phyloP scores from a whole-genome alignment of 2,113 vertebrate genomes.

The Corythaeola cristata region DNA sequence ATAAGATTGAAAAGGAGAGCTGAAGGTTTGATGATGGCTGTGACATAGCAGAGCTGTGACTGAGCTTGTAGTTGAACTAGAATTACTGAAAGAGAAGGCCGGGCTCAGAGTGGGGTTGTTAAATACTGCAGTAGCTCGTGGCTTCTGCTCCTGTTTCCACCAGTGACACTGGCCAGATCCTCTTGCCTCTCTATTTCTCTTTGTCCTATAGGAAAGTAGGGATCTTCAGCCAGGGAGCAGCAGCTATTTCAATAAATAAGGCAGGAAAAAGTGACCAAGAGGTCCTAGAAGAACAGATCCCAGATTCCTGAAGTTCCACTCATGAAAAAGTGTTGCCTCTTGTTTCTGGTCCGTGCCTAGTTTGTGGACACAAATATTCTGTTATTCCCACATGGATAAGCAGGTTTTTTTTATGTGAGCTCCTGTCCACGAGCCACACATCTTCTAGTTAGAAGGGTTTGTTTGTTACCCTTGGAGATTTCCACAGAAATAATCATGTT shows the following conservation, averaged over 20 bases:
- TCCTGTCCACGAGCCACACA: neutral
- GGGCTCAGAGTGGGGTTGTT: neutral
- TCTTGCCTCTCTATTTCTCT: neutral
- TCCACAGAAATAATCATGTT: neutral
- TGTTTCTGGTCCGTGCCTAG: neutral
- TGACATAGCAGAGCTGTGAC: neutral
- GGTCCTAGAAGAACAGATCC: neutral
- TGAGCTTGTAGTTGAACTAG: neutral
- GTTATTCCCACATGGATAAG: neutral
- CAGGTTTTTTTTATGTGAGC: neutral
- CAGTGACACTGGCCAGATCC: neutral
- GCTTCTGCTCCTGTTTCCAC: neutral
- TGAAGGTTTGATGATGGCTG: neutral
- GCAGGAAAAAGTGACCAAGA: neutral
- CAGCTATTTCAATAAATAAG: neutral
- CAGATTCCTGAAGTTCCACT: neutral
- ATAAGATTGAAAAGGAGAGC: neutral
- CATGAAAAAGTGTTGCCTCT: neutral
- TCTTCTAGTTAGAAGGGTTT: neutral
- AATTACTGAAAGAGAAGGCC: neutral
- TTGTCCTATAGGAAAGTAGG: neutral
- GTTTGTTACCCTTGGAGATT: neutral
- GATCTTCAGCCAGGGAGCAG: neutral
- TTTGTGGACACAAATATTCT: neutral
- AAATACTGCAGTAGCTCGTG: neutral